A percentile compares a stretch with the other conserved stretches of the same genome.
Evolutionary conservation across 2,113 vertebrate species (phyloP).

Genomic region (Eulemur macaco): DNA sequence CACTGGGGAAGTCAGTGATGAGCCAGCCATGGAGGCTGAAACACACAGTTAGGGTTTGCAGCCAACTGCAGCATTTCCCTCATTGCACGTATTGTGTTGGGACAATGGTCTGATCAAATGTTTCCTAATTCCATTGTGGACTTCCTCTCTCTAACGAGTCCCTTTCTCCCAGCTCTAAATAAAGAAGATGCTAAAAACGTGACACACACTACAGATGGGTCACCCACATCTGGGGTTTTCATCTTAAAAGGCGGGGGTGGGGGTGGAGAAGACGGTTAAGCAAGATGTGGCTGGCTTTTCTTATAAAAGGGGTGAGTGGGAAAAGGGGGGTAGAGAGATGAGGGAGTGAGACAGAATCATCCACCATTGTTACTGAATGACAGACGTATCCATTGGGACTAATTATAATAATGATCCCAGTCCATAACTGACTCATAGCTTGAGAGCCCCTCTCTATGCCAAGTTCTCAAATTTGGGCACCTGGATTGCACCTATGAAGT

Average conservation of each 20-base stretch:
- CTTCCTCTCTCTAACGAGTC: constrained; percentile 75
- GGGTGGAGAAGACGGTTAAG: neutral
- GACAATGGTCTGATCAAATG: constrained; percentile 76
- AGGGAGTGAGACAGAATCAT: constrained; percentile 38
- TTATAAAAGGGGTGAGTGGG: neutral
- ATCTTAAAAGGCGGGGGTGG: neutral
- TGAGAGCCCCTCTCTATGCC: constrained; percentile 30
- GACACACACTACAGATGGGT: constrained; percentile 70
- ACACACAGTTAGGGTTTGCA: neutral
- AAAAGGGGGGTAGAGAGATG: neutral
- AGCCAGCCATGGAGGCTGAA: neutral
- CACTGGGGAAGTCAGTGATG: neutral
- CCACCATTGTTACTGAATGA: constrained; percentile 45
- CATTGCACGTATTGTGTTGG: constrained; percentile 67
- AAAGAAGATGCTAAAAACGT: constrained; percentile 66
- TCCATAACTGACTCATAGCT: constrained; percentile 14
- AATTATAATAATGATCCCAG: constrained; percentile 50
- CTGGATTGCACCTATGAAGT: constrained; percentile 66
- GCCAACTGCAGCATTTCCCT: constrained; percentile 50
- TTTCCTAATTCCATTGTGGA: constrained; percentile 74
- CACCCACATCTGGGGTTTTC: constrained; percentile 78
- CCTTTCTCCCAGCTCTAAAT: constrained; percentile 71
- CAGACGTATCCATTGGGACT: neutral
- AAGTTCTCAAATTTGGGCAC: constrained; percentile 55
- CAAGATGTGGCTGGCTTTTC: constrained; percentile 24